Conservation (phyloP, 2,797 vertebrate genomes). For the Cheirogaleus major region DNA sequence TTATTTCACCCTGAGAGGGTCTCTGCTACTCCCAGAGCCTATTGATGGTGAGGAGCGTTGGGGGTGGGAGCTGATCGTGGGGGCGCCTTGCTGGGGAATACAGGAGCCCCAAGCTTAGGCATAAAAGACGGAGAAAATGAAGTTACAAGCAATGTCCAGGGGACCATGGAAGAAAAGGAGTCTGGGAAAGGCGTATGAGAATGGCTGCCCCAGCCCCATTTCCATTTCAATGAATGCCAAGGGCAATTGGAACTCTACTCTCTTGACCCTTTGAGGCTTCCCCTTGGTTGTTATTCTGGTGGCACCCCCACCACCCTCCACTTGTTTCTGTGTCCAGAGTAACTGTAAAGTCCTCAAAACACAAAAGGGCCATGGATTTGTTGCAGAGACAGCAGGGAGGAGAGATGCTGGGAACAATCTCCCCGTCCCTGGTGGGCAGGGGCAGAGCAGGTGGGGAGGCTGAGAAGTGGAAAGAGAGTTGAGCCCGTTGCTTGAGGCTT, state of each 20-base stretch:
- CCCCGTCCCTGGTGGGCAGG: background rate
- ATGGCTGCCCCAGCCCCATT: background rate
- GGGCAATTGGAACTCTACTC: constrained; percentile 33
- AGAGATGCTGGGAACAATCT: background rate
- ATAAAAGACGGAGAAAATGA: constrained; percentile 55
- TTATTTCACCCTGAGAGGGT: constrained; percentile 55
- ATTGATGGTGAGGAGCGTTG: constrained; percentile 29
- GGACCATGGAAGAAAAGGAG: constrained; percentile 51
- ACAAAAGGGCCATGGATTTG: constrained; percentile 48
- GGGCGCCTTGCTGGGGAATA: constrained; percentile 15
- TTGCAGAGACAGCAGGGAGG: constrained; percentile 19
- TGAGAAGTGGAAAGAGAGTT: background rate
- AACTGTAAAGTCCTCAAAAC: constrained; percentile 45
- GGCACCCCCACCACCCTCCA: background rate
- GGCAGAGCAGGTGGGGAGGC: background rate
- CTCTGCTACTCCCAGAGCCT: background rate
- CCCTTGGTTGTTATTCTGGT: constrained; percentile 13
- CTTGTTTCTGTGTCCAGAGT: constrained; percentile 46
- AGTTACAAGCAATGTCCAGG: constrained; percentile 13
- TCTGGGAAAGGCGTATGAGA: constrained; percentile 59
- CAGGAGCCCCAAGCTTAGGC: background rate
- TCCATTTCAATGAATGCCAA: constrained; percentile 65
- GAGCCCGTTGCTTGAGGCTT: background rate
- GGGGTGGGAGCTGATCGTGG: background rate
- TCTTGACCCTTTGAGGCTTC: constrained; percentile 52